Percentiles rank a stretch among this genome's conserved stretches.
Evolutionary conservation across 2,797 vertebrate genomes (phyloP).

Genomic region (Pteronotus mesoamericanus): DNA sequence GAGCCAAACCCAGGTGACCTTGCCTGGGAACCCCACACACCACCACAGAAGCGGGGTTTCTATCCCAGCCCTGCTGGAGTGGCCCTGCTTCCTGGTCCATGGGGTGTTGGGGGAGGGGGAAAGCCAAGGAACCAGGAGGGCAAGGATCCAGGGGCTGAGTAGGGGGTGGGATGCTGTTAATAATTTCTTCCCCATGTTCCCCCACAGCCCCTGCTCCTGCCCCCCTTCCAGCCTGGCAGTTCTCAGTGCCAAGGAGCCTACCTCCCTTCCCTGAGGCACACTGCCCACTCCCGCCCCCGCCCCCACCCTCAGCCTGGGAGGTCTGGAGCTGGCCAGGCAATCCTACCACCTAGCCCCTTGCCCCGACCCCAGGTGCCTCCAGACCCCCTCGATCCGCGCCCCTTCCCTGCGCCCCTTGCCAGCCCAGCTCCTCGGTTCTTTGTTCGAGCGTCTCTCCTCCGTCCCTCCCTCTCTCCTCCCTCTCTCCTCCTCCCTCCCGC

Average conservation of each 20-base stretch:
- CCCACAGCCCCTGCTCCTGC: not conserved
- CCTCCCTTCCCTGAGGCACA: slow-evolving; percentile 46
- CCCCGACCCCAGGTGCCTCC: not conserved
- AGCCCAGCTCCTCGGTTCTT: slow-evolving; percentile 73
- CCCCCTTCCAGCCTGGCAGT: slow-evolving; percentile 4
- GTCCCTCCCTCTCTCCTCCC: slow-evolving; percentile 78
- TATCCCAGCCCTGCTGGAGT: slow-evolving; percentile 8
- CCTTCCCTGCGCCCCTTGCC: slow-evolving; percentile 68
- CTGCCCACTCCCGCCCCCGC: not conserved
- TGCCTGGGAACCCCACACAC: slow-evolving; percentile 57
- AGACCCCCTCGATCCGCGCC: slow-evolving; percentile 44
- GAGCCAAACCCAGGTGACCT: slow-evolving; percentile 65
- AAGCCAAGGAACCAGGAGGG: not conserved
- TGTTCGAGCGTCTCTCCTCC: slow-evolving; percentile 72
- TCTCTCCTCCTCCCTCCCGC: slow-evolving; percentile 72
- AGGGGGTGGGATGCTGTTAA: slow-evolving; percentile 17
- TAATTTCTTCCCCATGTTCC: slow-evolving; percentile 26
- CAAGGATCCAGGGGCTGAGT: not conserved
- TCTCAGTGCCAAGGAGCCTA: slow-evolving; percentile 13
- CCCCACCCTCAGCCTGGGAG: slow-evolving; percentile 21
- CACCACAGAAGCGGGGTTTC: slow-evolving; percentile 33
- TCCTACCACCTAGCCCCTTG: not conserved
- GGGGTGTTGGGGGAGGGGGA: slow-evolving; percentile 60
- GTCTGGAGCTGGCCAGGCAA: slow-evolving; percentile 24
- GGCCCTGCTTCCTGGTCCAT: slow-evolving; percentile 49